phyloP scores from a whole-genome alignment of 2,888 invertebrate genomes.

The Agonopterix subpropinquella region DNA sequence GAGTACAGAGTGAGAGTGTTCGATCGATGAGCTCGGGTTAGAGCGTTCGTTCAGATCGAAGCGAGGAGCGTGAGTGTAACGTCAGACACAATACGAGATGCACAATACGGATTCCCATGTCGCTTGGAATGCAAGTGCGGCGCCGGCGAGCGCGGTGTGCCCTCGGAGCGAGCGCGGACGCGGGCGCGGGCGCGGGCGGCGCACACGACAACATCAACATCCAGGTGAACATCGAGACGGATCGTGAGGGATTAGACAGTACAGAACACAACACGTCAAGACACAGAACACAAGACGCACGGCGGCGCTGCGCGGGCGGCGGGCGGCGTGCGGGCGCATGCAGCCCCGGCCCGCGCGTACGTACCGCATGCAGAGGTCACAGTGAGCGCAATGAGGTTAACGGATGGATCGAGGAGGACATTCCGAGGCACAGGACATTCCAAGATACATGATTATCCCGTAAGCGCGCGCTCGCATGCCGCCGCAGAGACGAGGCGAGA shows the following conservation, averaged over 20 bases:
- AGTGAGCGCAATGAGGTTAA: conserved; percentile 61
- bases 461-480: conserved; percentile 62
- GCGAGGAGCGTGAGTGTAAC: conserved; percentile 16
- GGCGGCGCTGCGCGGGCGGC: conserved; percentile 31
- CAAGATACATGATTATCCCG: conserved; percentile 77
- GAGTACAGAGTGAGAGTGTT: conserved; percentile 16
- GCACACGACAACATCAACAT: conserved; percentile 46
- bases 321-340: conserved; percentile 57
- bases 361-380: conserved; percentile 67
- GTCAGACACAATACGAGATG: conserved; percentile 48
- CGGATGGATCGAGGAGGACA: conserved; percentile 73
- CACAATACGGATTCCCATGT: conserved; percentile 67
- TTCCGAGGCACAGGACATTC: conserved; percentile 78
- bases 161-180: conserved; percentile 32
- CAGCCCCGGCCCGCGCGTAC: conserved; percentile 54
- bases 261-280: conserved; percentile 72
- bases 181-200: conserved; percentile 35
- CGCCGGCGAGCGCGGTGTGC: conserved; percentile 25
- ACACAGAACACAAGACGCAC: conserved; percentile 70
- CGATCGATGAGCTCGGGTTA: conserved; percentile 17
- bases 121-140: conserved; percentile 74
- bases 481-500: conserved; percentile 20
- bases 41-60: conserved; percentile 20
- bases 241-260: conserved; percentile 43
- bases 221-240: conserved; percentile 52